Evolutionary conservation across 2,888 invertebrate species (phyloP), one percentile per base, ranked within the genome.

Genomic region (Gonocerus acuteangulatus): DNA sequence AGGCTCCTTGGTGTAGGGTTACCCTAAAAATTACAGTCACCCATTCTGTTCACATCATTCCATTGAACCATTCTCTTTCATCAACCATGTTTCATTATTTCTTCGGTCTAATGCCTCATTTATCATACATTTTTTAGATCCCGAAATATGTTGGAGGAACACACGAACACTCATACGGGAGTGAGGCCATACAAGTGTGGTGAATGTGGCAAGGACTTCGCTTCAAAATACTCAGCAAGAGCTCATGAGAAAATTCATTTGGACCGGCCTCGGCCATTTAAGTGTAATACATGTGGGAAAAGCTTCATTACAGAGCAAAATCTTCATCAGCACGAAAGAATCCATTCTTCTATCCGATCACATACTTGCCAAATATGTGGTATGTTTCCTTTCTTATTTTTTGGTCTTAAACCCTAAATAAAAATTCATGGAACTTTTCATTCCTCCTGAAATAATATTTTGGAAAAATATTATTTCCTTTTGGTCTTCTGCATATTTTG

Each of bases 231-330:
- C 70, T 87, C 88, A 0, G 81, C 82, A 65, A 85, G 84, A 67
- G 82, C 87, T 0, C 89, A 89, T 68, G 75, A 83, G 61, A 89
- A 87, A 73, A 89, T 85, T 0, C 89, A 89, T 69, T 79, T 75
- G 67, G 72, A 75, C 9, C 78, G 89, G 0, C 84, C 86, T 0
- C 77, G 89, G 0, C 87, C 87, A 0, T 86, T 75, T 71, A 79
- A 81, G 51, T 89, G 89, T 68, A 19, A 56, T 1, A 77, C 80
- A 36, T 89, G 89, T 69, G 77, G 75, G 11, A 89, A 89, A 71
- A 78, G 84, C 0, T 89, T 89, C 74, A 77, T 87, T 52, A 86
- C 85, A n/a, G 81, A 82, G 57, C 87, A 86, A 72, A 89, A 88
- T 72, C 74, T 89, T 1, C 78, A 76, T 21, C 88, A 88, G 66